phyloP scores from a whole-genome alignment of 1,140 invertebrate species.

The Zaprionus lachaisei region DNA sequence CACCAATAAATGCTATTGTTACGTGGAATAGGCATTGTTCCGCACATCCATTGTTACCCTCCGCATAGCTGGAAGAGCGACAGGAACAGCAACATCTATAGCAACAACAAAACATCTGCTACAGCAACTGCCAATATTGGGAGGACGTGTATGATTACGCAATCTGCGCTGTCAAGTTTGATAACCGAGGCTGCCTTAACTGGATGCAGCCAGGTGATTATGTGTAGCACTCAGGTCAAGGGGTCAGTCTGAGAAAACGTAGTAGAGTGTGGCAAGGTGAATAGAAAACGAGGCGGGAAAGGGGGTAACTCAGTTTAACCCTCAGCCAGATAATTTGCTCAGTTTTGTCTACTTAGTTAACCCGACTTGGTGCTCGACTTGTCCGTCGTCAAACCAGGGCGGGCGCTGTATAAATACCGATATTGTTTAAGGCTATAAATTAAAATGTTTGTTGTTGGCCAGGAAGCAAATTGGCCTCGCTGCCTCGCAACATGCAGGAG shows the following conservation, averaged over 20 bases:
- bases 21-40: constrained; percentile 26
- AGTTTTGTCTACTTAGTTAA: constrained; percentile 17
- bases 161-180: constrained; percentile 35
- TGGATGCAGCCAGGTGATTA: constrained; percentile 27
- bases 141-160: constrained; percentile 31
- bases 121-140: constrained; percentile 4
- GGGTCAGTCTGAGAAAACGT: constrained; percentile 4
- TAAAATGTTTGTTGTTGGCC: constrained; percentile 43
- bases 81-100: background rate
- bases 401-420: constrained; percentile 29
- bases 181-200: constrained; percentile 22
- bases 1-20: constrained; percentile 14
- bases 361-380: constrained; percentile 2
- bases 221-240: constrained; percentile 12
- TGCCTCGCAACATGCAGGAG: constrained; percentile 3
- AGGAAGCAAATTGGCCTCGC: constrained; percentile 25
- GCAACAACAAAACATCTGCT: background rate
- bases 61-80: background rate
- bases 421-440: constrained; percentile 43
- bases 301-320: constrained; percentile 11
- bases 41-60: constrained; percentile 16
- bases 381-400: constrained; percentile 3
- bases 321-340: constrained; percentile 14
- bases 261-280: background rate
- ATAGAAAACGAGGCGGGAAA: background rate